phyloP scores from a whole-genome alignment of 2,888 invertebrate genomes.

The Physocephala rufipes region DNA sequence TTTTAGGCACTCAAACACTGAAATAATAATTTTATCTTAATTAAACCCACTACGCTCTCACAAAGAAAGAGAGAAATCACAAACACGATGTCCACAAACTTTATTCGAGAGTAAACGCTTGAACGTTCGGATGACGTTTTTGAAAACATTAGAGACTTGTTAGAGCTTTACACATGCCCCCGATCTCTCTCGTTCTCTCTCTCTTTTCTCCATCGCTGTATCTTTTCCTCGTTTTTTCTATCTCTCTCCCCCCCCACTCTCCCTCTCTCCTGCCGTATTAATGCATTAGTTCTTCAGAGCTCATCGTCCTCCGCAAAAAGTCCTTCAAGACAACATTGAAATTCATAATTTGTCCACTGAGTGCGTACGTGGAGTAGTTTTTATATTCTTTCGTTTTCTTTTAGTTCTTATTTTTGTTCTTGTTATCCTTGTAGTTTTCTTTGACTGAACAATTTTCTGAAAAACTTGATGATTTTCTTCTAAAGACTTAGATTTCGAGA shows the following conservation, averaged over 20 bases:
- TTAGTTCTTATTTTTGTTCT: background rate
- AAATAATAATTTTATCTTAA: no score
- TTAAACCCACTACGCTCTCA: no score
- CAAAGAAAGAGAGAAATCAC: no score
- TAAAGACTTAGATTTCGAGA: conserved; percentile 5
- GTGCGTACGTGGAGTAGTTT: conserved; percentile 4
- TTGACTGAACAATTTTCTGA: no score
- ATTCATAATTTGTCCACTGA: conserved; percentile 10
- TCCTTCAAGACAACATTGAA: background rate
- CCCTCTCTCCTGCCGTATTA: background rate
- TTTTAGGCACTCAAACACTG: no score
- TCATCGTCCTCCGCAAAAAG: background rate
- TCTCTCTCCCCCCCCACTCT: background rate
- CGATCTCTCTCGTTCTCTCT: background rate
- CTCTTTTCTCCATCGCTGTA: no score
- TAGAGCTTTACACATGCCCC: background rate
- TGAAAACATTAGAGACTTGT: no score
- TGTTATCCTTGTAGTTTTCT: background rate
- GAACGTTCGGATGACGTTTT: no score
- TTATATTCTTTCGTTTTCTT: background rate
- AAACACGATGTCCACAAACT: no score
- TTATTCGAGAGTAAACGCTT: no score
- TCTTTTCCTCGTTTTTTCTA: background rate
- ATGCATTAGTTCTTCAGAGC: background rate
- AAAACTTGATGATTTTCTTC: conserved; percentile 4